Percentiles rank a stretch among this genome's conserved stretches.
phyloP scores from a whole-genome alignment of 2,113 vertebrate species.

The Phalacrocorax brasilianus region DNA sequence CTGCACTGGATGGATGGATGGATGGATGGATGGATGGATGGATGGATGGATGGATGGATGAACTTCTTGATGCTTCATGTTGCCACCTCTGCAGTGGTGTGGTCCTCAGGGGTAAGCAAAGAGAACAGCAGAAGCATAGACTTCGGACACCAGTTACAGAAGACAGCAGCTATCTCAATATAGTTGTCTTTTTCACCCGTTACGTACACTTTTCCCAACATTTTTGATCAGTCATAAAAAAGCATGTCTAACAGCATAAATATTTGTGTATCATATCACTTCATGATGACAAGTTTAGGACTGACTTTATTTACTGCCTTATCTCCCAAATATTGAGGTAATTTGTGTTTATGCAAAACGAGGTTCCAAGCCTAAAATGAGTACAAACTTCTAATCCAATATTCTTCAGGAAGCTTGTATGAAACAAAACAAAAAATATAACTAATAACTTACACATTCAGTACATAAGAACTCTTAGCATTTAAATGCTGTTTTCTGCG shows the following conservation, averaged over 20 bases:
- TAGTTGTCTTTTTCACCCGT: neutral
- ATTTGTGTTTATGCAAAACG: neutral
- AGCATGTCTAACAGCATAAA: neutral
- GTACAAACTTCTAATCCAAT: neutral
- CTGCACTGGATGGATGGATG: neutral
- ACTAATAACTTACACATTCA: neutral
- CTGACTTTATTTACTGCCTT: neutral
- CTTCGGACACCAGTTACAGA: neutral
- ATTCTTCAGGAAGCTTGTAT: neutral
- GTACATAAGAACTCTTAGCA: neutral
- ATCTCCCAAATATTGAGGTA: neutral
- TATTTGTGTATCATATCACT: neutral
- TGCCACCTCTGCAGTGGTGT: neutral
- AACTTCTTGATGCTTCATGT: neutral
- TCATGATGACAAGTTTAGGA: neutral
- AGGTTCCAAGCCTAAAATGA: neutral
- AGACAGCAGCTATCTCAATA: neutral
- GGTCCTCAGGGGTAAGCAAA: neutral
- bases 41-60: too few species aligned
- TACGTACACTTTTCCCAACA: neutral
- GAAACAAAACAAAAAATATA: neutral
- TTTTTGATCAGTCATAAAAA: neutral
- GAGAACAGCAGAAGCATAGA: neutral
- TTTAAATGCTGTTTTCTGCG: neutral
- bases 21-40: too few species aligned